These are phyloP conservation scores for Enteromius thamalakanensis DNA, from an alignment of 2,797 vertebrate species.

Conservation along the genomic window DNA sequence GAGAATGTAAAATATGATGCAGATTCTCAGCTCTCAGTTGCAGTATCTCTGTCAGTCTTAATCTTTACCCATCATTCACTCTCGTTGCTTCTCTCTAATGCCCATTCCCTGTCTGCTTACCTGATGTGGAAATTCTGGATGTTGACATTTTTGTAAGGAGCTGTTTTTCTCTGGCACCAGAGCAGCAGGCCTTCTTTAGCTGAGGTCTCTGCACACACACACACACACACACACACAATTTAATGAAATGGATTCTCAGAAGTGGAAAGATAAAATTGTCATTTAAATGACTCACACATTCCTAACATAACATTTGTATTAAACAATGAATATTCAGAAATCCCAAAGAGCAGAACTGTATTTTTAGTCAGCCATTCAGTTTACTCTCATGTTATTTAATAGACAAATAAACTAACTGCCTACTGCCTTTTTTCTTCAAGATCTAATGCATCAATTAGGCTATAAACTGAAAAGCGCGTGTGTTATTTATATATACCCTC, in stretches of 20 bases:
- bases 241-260: constrained; percentile 10
- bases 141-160: constrained; percentile 99
- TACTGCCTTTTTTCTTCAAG: neutral
- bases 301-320: neutral
- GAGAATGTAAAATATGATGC: constrained; percentile 17
- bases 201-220: constrained; percentile 84
- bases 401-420: neutral
- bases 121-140: constrained; percentile 99
- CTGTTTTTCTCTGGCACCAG: constrained; percentile 99
- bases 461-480: neutral
- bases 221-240: neutral
- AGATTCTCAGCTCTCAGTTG: neutral
- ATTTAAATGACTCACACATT: constrained; percentile 24
- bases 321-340: constrained; percentile 8
- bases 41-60: constrained; percentile 6
- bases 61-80: constrained; percentile 7
- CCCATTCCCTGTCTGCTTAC: constrained; percentile 71
- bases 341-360: constrained; percentile 1
- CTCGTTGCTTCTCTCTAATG: constrained; percentile 8
- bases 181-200: constrained; percentile 96
- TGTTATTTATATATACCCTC: constrained; percentile 73
- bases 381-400: neutral
- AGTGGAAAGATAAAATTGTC: constrained; percentile 1
- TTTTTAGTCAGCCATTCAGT: neutral
- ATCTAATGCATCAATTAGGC: neutral